phyloP scores from a whole-genome alignment of 2,888 invertebrate genomes.

The Ctena decussata region DNA sequence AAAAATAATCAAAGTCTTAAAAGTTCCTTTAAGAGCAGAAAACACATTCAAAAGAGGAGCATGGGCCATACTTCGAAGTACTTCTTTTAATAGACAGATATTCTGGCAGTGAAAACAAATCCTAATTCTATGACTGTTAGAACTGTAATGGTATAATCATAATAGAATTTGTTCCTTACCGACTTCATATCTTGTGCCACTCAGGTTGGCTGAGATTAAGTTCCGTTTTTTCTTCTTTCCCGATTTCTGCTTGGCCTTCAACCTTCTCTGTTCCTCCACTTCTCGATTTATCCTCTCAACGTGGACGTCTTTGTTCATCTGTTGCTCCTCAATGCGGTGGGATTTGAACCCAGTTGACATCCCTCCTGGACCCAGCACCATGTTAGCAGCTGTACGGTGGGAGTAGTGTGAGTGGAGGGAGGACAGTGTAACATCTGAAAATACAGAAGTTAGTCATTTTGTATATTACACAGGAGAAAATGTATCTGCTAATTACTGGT shows the following conservation, averaged over 20 bases:
- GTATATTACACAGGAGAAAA: no score
- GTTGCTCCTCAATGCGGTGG: conserved; percentile 14
- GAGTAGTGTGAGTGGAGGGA: conserved; percentile 72
- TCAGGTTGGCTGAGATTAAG: conserved; percentile 83
- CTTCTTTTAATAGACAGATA: no score
- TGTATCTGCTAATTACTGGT: no score
- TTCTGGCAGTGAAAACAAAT: no score
- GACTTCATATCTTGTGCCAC: conserved; percentile 86
- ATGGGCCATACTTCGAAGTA: no score
- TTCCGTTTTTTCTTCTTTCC: conserved; percentile 75
- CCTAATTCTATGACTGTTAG: no score
- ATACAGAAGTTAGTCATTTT: no score
- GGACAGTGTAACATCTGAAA: conserved; percentile 74
- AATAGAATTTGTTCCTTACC: conserved; percentile 82
- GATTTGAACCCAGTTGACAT: conserved; percentile 36
- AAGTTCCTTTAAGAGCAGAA: no score
- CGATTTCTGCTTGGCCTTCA: conserved; percentile 54
- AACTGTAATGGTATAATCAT: no score
- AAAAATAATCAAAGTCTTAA: no score
- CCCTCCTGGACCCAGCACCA: conserved; percentile 52
- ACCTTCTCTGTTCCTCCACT: conserved; percentile 51
- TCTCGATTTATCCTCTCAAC: conserved; percentile 40
- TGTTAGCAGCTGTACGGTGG: conserved; percentile 57
- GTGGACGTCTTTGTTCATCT: conserved; percentile 27
- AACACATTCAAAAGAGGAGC: no score